These are phyloP conservation scores for Drosophila niveifrons DNA, from an alignment of 2,888 invertebrate genomes.

Conservation along the genomic window DNA sequence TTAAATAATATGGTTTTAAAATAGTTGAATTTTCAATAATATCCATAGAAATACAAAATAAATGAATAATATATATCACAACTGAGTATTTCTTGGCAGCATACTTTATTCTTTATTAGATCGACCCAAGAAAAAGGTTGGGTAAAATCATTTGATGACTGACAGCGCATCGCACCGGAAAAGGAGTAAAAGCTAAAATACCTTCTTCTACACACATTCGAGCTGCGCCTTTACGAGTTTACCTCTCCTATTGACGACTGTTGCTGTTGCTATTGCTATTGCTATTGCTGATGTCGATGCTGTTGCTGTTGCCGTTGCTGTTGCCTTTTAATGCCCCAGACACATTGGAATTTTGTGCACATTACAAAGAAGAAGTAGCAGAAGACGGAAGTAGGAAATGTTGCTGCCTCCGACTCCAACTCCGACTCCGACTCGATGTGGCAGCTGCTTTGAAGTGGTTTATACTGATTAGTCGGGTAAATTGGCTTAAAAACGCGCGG, in stretches of 20 bases:
- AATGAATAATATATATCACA: too few relatives aligned
- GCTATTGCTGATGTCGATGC: conserved; percentile 14
- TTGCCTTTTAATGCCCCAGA: conserved; percentile 55
- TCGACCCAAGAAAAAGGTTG: neutral
- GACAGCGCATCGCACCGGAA: conserved; percentile 37
- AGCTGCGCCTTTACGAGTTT: conserved; percentile 39
- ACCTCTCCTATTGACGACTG: conserved; percentile 47
- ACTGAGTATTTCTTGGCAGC: neutral
- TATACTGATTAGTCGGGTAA: conserved; percentile 76
- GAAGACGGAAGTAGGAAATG: conserved; percentile 44
- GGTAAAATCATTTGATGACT: conserved; percentile 37
- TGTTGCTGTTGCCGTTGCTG: conserved; percentile 13
- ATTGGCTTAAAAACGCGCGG: conserved; percentile 72
- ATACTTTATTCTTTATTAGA: neutral
- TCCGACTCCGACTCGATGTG: conserved; percentile 15
- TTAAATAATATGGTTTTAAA: too few relatives aligned
- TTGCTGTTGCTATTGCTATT: conserved; percentile 22
- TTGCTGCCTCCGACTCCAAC: conserved; percentile 12
- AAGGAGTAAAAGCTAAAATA: conserved; percentile 61
- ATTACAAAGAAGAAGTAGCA: conserved; percentile 54
- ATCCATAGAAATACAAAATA: too few relatives aligned
- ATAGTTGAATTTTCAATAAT: too few relatives aligned
- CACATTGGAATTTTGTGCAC: conserved; percentile 71
- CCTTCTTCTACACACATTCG: conserved; percentile 47
- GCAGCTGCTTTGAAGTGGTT: conserved; percentile 76